Evolutionary conservation across 2,888 invertebrate genomes (phyloP).

Genomic region (Hecatera dysodea): DNA sequence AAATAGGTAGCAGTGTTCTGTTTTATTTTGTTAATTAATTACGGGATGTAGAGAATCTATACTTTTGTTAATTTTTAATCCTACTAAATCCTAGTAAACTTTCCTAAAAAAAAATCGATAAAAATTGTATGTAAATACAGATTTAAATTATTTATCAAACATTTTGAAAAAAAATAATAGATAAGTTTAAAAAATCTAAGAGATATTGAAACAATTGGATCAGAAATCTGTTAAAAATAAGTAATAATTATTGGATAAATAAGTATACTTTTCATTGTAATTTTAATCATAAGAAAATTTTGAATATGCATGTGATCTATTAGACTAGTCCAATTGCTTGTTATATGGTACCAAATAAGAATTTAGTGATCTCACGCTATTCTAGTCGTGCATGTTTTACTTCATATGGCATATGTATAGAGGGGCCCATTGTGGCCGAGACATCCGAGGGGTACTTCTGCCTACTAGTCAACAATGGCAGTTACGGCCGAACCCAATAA

Average conservation of each 20-base stretch:
- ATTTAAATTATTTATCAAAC: constrained; percentile 1
- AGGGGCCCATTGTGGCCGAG: background rate
- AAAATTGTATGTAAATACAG: constrained; percentile 18
- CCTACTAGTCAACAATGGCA: too few species aligned
- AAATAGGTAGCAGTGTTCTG: constrained; percentile 14
- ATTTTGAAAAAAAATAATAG: constrained; percentile 16
- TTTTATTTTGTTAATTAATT: constrained; percentile 16
- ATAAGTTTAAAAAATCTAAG: constrained; percentile 1
- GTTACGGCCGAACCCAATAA: too few species aligned
- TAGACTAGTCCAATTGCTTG: constrained; percentile 44
- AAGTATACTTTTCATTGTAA: constrained; percentile 20
- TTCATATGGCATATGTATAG: constrained; percentile 2
- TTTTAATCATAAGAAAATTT: constrained; percentile 29
- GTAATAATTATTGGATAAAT: constrained; percentile 18
- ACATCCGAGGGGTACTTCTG: background rate
- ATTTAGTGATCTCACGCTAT: constrained; percentile 39
- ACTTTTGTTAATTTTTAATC: constrained; percentile 2
- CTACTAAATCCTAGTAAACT: background rate
- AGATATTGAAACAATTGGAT: constrained; percentile 10
- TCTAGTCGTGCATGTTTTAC: constrained; percentile 45
- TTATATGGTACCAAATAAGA: constrained; percentile 12
- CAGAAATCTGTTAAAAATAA: constrained; percentile 7
- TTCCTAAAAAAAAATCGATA: background rate
- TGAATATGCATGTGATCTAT: constrained; percentile 41
- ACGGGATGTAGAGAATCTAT: background rate